phyloP scores from a whole-genome alignment of 2,888 invertebrate genomes.

The Idaea straminata region DNA sequence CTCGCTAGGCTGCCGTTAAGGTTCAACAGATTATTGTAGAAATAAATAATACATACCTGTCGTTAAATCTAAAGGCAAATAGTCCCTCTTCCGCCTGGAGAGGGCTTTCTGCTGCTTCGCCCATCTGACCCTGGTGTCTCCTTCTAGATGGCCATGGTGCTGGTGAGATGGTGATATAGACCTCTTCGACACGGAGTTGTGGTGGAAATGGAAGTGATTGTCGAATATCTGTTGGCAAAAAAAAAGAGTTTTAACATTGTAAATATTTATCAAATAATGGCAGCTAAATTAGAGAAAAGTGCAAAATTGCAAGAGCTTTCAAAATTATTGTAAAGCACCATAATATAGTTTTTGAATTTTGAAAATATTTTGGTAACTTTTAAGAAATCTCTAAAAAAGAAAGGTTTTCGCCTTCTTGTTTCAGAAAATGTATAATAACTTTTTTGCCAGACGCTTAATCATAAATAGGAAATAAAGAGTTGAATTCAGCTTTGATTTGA shows the following conservation, averaged over 20 bases:
- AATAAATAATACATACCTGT: slow-evolving; percentile 46
- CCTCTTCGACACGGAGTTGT: slow-evolving; percentile 88
- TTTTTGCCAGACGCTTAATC: too few species aligned
- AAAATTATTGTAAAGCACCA: too few species aligned
- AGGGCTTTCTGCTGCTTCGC: slow-evolving; percentile 90
- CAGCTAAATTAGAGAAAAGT: too few species aligned
- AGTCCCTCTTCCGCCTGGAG: slow-evolving; percentile 90
- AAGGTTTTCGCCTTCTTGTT: not conserved
- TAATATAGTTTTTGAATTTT: too few species aligned
- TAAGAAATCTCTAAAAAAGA: too few species aligned
- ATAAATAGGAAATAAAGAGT: too few species aligned
- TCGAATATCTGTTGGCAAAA: slow-evolving; percentile 87
- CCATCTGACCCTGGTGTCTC: slow-evolving; percentile 89
- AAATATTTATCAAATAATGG: not conserved
- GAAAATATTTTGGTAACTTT: too few species aligned
- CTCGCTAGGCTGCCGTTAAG: not conserved
- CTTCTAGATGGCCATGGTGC: slow-evolving; percentile 85
- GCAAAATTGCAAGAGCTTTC: too few species aligned
- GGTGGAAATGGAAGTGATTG: slow-evolving; percentile 92
- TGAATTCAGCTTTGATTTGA: too few species aligned
- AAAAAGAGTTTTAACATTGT: slow-evolving; percentile 10
- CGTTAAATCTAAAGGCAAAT: slow-evolving; percentile 50
- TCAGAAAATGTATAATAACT: too few species aligned
- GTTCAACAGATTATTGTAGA: not conserved
- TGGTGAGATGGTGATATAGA: slow-evolving; percentile 85